Evolutionary conservation across 2,888 invertebrate genomes (phyloP), one percentile per base, ranked within the genome.

Genomic region (Anagyrus pseudococci): DNA sequence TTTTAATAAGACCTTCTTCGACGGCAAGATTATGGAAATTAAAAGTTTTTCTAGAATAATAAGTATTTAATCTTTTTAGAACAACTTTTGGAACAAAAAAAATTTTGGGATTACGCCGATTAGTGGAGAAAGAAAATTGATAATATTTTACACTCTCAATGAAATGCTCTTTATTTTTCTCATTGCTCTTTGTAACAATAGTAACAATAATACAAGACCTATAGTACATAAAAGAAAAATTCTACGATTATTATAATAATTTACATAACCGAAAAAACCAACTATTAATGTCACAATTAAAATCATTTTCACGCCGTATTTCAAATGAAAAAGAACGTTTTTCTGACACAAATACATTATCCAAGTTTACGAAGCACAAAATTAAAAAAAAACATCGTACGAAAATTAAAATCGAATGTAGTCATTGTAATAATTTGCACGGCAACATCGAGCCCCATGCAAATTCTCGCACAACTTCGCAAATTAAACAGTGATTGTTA

Each of bases 111-210:
- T 58, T 62, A 65, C 65, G 61, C 49, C 58, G 64, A 65, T 65
- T 57, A 58, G 61, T 61, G 61, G 58, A 59, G 7, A 25, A 50
- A 37, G 29, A 54, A 37, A 2, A 40, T 26, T 41, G 44, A 46
- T 26, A 52, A 19, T 4, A 20, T 25, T 15, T 26, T 61, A 23
- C 19, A 54, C 50, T 58, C 25, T 61, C 54, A 48, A 25, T 46
- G 58, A 25, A 62, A 58, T 62, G 65, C 65, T 65, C 58, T 65
- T 58, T 65, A 65, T 65, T 65, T 58, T 58, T 47, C 50, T 65
- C 61, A 50, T 58, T 62, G 47, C 43, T 60, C 13, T 47, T 57
- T 55, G 58, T 57, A 54, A 4, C 6, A n/a, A n/a, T 41, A 41
- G 33, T 8, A 41, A 15, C 13, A 13, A 61, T 60, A 54, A 58